These are phyloP conservation scores for Montipora capricornis DNA, from an alignment of 64 coral and sea anemone species.

Conservation along the genomic window DNA sequence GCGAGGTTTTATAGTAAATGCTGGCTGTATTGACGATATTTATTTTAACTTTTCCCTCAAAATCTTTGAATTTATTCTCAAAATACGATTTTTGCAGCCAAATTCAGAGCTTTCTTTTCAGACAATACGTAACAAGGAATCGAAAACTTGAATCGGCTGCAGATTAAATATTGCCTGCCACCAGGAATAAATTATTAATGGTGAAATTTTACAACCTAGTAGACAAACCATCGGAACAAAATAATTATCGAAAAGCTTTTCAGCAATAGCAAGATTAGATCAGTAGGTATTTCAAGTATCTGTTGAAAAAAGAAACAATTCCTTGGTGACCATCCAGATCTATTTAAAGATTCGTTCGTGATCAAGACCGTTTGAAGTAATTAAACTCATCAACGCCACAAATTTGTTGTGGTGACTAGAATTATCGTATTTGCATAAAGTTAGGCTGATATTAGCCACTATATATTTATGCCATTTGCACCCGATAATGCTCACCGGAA, in stretches of 20 bases:
- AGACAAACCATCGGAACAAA: not conserved
- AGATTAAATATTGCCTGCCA: not conserved
- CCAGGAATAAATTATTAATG: not conserved
- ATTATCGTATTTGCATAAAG: not conserved
- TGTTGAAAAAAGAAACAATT: no score
- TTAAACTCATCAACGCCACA: not conserved
- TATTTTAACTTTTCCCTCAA: no score
- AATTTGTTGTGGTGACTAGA: not conserved
- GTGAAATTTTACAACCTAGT: not conserved
- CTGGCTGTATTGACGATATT: no score
- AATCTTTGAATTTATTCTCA: no score
- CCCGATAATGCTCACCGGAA: no score
- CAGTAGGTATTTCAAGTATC: not conserved
- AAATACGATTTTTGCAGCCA: no score
- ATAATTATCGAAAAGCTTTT: not conserved
- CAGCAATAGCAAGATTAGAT: not conserved
- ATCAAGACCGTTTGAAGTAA: not conserved
- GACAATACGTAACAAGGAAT: not conserved
- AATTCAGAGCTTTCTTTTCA: no score
- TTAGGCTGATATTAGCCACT: not conserved
- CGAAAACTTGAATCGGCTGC: not conserved
- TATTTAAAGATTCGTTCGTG: not conserved
- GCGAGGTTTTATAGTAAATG: no score
- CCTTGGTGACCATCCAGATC: no score
- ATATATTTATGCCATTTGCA: no score